These are phyloP conservation scores for Germaria angustata DNA, from an alignment of 2,888 invertebrate species.

Conservation along the genomic window DNA sequence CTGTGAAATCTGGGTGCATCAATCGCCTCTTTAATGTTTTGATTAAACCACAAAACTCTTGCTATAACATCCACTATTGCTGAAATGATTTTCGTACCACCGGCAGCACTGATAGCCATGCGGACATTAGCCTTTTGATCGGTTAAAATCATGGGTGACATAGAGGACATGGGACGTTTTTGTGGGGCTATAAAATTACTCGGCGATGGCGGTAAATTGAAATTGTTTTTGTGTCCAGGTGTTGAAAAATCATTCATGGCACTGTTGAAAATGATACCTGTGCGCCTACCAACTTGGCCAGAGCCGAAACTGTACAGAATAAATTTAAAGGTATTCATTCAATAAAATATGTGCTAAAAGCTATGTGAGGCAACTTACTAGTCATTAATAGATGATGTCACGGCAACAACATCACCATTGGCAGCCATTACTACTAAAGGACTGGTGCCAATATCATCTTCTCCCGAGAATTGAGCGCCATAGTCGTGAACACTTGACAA, in stretches of 20 bases:
- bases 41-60: constrained; percentile 84
- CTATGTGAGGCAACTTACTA: constrained; percentile 81
- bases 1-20: constrained; percentile 90
- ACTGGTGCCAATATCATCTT: constrained; percentile 88
- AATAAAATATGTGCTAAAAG: neutral
- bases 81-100: constrained; percentile 93
- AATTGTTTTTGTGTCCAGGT: constrained; percentile 86
- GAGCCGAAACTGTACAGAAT: constrained; percentile 87
- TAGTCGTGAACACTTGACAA: constrained; percentile 85
- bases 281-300: constrained; percentile 86
- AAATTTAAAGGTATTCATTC: neutral
- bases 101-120: constrained; percentile 90
- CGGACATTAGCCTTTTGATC: constrained; percentile 83
- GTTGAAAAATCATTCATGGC: constrained; percentile 98
- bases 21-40: constrained; percentile 85
- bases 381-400: constrained; percentile 92
- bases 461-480: constrained; percentile 83
- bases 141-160: constrained; percentile 91
- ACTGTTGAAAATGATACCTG: constrained; percentile 95
- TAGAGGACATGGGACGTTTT: constrained; percentile 93
- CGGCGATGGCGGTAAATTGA: constrained; percentile 87
- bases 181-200: constrained; percentile 90
- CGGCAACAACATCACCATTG: constrained; percentile 95
- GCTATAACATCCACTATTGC: constrained; percentile 85
- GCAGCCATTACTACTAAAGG: constrained; percentile 91